Percentiles rank a stretch among this genome's conserved stretches.
These are phyloP conservation scores for Seriola dumerili DNA, from an alignment of 2,113 vertebrate genomes.

Conservation along the genomic window DNA sequence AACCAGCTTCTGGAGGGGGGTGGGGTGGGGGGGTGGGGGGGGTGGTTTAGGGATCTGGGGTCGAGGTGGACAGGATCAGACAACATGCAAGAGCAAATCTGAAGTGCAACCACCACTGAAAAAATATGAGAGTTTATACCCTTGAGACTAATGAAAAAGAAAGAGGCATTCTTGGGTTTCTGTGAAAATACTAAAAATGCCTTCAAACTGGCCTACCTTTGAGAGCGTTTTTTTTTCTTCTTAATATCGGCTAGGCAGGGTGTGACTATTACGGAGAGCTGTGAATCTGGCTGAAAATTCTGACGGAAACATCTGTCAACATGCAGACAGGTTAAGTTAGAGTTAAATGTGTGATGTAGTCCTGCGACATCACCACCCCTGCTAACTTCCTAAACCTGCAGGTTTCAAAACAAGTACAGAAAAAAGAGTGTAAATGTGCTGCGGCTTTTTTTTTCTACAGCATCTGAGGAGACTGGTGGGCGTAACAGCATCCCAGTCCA, in stretches of 20 bases:
- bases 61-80: conserved; percentile 78
- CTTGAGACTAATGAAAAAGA: conserved; percentile 84
- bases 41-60: conserved; percentile 51
- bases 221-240: conserved; percentile 87
- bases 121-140: conserved; percentile 79
- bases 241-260: conserved; percentile 88
- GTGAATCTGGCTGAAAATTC: conserved; percentile 86
- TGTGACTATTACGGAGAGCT: conserved; percentile 85
- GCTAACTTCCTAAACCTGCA: conserved; percentile 62
- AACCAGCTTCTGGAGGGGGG: conserved; percentile 70
- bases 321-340: conserved; percentile 87
- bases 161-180: conserved; percentile 84
- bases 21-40: conserved; percentile 20
- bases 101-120: conserved; percentile 84
- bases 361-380: conserved; percentile 71
- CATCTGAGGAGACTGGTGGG: conserved; percentile 57
- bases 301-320: conserved; percentile 89
- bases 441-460: conserved; percentile 42
- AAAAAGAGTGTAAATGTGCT: conserved; percentile 51
- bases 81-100: conserved; percentile 86
- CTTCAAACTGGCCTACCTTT: conserved; percentile 88
- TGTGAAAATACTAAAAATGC: conserved; percentile 82
- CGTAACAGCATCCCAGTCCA: conserved; percentile 70
- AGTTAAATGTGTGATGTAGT: conserved; percentile 72
- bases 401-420: conserved; percentile 61